phyloP scores from a whole-genome alignment of 2,797 vertebrate genomes.

The Morelia viridis region DNA sequence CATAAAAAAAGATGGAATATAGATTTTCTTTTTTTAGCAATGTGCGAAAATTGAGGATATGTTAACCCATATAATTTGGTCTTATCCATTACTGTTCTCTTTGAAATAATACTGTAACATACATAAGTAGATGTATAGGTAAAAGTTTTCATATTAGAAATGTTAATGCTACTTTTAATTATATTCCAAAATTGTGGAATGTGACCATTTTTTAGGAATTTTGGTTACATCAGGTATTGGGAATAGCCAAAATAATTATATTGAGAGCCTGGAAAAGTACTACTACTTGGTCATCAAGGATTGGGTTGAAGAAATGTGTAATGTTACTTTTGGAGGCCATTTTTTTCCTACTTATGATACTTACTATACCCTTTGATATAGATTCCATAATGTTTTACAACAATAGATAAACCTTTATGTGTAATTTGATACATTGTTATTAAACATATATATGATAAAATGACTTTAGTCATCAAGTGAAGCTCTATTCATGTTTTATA shows the following conservation, averaged over 20 bases:
- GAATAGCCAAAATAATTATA: no score
- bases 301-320: no score
- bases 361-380: no score
- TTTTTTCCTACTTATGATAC: no score
- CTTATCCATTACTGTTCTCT: not conserved
- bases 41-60: no score
- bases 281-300: no score
- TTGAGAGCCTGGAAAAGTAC: no score
- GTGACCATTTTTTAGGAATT: not conserved
- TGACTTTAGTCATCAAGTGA: not conserved
- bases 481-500: not conserved
- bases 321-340: no score
- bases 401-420: no score
- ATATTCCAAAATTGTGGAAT: not conserved
- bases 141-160: not conserved
- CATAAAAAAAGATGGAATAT: not conserved
- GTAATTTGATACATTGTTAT: not conserved
- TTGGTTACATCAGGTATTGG: no score
- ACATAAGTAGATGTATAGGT: not conserved
- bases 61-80: not conserved
- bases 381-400: no score
- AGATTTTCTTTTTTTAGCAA: not conserved
- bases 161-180: not conserved
- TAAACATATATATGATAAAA: not conserved
- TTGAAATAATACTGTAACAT: not conserved